Percentiles rank a stretch among this genome's conserved stretches.
Conservation (phyloP, 2,113 vertebrate species). For the Columbina picui region DNA sequence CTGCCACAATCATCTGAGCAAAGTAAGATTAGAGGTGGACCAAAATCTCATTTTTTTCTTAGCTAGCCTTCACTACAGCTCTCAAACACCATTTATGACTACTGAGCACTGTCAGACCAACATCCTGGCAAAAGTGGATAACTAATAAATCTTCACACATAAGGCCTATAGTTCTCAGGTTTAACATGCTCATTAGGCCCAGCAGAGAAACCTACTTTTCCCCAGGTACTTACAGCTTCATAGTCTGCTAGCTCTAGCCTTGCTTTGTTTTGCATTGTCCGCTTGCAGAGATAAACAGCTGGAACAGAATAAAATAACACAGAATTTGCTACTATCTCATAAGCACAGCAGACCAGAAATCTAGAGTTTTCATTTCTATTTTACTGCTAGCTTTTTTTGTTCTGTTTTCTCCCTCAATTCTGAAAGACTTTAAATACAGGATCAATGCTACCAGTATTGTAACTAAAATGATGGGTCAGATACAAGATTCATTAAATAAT, state of each 20-base stretch:
- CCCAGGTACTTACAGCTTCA: conserved; percentile 89
- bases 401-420: background rate
- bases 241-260: conserved; percentile 96
- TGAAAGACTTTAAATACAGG: background rate
- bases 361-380: background rate
- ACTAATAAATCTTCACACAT: background rate
- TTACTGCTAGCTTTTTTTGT: background rate
- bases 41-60: background rate
- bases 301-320: conserved; percentile 55
- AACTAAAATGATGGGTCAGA: background rate
- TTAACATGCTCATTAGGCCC: background rate
- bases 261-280: conserved; percentile 99
- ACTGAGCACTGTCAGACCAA: background rate
- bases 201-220: background rate
- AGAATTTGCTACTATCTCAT: conserved; percentile 22
- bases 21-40: background rate
- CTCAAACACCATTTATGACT: background rate
- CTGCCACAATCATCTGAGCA: background rate
- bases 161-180: background rate
- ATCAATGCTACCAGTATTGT: background rate
- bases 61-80: background rate
- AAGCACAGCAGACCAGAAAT: background rate
- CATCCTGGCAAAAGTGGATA: background rate
- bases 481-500: conserved; percentile 28
- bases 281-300: conserved; percentile 99